Conservation (phyloP, 2,113 vertebrate genomes). For the Lonchura striata region DNA sequence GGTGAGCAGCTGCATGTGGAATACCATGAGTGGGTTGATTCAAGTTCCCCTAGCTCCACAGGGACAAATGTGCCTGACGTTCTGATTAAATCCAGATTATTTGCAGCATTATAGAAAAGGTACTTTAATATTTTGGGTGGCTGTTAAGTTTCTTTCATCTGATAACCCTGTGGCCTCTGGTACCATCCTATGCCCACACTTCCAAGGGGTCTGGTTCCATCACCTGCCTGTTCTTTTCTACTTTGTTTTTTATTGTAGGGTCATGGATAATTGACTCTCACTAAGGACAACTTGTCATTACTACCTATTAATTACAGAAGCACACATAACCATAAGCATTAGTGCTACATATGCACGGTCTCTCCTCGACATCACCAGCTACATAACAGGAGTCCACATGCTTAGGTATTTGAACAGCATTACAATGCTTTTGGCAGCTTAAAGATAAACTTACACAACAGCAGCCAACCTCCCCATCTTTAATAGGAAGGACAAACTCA, state of each 20-base stretch:
- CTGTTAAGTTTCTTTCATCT: background rate
- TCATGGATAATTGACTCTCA: background rate
- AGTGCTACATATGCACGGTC: accelerated
- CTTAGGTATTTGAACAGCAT: background rate
- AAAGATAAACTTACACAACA: background rate
- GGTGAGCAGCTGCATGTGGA: background rate
- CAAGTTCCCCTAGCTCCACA: accelerated
- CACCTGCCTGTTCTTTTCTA: background rate
- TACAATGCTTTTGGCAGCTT: background rate
- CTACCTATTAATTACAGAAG: background rate
- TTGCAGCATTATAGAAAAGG: background rate
- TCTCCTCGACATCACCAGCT: background rate
- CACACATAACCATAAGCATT: background rate
- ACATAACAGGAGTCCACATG: background rate
- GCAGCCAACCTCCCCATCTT: background rate
- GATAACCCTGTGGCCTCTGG: background rate
- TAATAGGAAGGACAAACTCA: background rate
- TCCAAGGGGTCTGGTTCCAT: background rate
- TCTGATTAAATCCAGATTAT: background rate
- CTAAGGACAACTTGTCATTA: background rate
- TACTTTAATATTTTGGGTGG: background rate
- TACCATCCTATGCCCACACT: background rate
- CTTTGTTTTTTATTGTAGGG: background rate
- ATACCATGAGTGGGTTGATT: background rate
- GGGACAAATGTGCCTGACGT: background rate